These are phyloP conservation scores for Ostrea edulis DNA, from an alignment of 1,140 invertebrate species.

Conservation along the genomic window DNA sequence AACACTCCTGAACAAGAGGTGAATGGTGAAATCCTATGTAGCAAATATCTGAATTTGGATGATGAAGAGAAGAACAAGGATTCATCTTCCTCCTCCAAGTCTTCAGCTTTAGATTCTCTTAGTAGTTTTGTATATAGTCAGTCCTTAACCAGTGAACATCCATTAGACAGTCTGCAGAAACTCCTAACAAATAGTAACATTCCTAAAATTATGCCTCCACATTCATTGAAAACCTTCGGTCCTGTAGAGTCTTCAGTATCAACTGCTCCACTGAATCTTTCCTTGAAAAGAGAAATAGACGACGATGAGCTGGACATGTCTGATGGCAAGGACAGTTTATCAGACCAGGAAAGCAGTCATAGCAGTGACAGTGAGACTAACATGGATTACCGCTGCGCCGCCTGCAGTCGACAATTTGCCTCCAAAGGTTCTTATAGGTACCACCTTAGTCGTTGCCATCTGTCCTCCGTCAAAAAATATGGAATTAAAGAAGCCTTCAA, in stretches of 20 bases:
- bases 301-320: constrained; percentile 62
- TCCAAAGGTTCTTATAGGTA: constrained; percentile 98
- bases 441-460: constrained; percentile 97
- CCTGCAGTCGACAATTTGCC: constrained; percentile 97
- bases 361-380: constrained; percentile 66
- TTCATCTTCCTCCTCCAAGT: constrained; percentile 34
- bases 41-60: constrained; percentile 69
- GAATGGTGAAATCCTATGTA: constrained; percentile 52
- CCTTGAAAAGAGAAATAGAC: constrained; percentile 61
- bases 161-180: constrained; percentile 94
- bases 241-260: constrained; percentile 55
- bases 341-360: constrained; percentile 64
- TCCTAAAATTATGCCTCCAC: constrained; percentile 70
- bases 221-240: constrained; percentile 52
- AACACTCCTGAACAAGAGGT: background rate
- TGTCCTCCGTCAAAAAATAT: constrained; percentile 80
- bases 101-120: constrained; percentile 74
- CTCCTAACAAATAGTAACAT: constrained; percentile 96
- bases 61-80: constrained; percentile 56
- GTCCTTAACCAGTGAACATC: constrained; percentile 80
- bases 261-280: constrained; percentile 69
- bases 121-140: constrained; percentile 77
- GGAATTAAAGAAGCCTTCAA: constrained; percentile 92
- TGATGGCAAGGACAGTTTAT: constrained; percentile 62
- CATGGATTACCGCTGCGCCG: constrained; percentile 88